Evolutionary conservation across 2,888 invertebrate species (phyloP).

Genomic region (Tipula vernalis): DNA sequence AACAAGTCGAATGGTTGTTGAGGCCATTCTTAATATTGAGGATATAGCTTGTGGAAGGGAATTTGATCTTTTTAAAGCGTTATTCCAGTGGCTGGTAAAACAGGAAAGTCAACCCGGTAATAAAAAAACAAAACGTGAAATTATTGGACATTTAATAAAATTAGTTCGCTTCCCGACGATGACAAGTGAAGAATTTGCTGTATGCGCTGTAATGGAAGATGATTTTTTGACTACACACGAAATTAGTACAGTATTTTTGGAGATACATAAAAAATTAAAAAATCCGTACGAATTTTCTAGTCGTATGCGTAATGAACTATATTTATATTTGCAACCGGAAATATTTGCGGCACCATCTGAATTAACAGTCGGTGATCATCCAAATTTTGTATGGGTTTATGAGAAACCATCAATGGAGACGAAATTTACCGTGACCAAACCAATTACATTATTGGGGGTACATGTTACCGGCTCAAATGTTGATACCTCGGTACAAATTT

Average conservation of each 20-base stretch:
- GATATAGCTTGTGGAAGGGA: neutral
- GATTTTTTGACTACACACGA: neutral
- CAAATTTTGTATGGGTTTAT: neutral
- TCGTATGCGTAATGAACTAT: neutral
- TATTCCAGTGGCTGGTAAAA: neutral
- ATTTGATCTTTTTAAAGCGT: neutral
- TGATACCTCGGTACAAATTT: neutral
- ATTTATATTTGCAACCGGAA: neutral
- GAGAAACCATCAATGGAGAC: neutral
- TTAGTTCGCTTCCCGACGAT: neutral
- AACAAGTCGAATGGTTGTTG: neutral
- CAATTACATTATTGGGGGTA: neutral
- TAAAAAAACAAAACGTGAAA: neutral
- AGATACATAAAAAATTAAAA: neutral
- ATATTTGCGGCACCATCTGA: neutral
- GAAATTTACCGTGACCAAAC: neutral
- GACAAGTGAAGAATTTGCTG: neutral
- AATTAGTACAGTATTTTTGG: constrained; percentile 5
- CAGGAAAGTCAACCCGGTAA: neutral
- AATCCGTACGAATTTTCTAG: neutral
- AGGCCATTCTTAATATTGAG: neutral
- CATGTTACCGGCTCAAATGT: neutral
- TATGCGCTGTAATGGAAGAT: neutral
- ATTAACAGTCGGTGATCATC: neutral
- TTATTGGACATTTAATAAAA: neutral